Base-by-base conservation (phyloP, 2,888 invertebrate species). In the Diploptera punctata region DNA sequence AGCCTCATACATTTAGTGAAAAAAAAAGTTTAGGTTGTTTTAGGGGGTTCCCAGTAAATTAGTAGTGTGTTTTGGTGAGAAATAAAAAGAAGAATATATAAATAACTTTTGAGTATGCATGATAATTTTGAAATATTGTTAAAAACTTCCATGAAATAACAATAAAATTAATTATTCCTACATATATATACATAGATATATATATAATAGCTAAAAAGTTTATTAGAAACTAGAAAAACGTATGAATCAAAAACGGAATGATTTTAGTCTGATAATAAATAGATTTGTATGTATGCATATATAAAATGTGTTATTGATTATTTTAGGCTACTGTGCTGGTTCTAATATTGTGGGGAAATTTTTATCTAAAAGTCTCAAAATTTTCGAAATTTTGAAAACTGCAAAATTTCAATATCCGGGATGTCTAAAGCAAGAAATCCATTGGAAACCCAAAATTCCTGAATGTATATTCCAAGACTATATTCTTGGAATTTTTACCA, bases 271-370 rank as follows among this genome's bases (percentile, higher is more conserved):
- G 1, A 29, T 4, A 57, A 29, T 13, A 31, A 57, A 57, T 57
- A 57, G 31, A 57, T 57, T 29, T 57, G 31, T 57, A 57, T 57
- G 57, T 57, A 29, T 16, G 29, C 13, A 57, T 57, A 2, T 57
- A 29, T 57, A 24, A 29, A 31, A 26, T n/a, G 57, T 57, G 21
- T 57, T n/a, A 16, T 24, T 26, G 57, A 29, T 57, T 57, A 57
- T 29, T 57, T 57, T 29, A 57, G 57, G 57, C 29, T 57, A 57
- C 29, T n/a, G n/a, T n/a, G n/a, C n/a, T n/a, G n/a, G n/a, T n/a
- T n/a, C n/a, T n/a, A n/a, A n/a, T n/a, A n/a, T n/a, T n/a, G n/a
- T n/a, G n/a, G n/a, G n/a, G n/a, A n/a, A n/a, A n/a, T n/a, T n/a
- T n/a, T n/a, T n/a, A n/a, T n/a, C n/a, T n/a, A n/a, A n/a, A n/a